Conservation (phyloP, 2,113 vertebrate species). For the Lagenorhynchus albirostris region DNA sequence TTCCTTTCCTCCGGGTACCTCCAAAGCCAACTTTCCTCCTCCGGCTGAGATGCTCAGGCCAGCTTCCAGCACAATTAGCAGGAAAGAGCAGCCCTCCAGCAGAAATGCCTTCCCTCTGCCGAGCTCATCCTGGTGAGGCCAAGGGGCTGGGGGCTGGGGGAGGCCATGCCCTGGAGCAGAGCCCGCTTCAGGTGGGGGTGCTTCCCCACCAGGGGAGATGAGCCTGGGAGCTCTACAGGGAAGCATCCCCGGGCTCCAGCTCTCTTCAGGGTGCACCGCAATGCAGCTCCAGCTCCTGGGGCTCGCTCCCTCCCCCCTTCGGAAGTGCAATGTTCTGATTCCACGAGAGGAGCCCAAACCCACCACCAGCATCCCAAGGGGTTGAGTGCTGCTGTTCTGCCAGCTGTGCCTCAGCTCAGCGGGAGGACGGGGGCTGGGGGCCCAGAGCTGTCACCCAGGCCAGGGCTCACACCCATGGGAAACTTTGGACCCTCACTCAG, state of each 20-base stretch:
- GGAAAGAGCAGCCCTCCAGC: neutral
- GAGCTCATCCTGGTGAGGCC: neutral
- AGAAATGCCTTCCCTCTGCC: neutral
- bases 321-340: neutral
- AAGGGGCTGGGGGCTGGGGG: neutral
- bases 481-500: slow-evolving; percentile 28
- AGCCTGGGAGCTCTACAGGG: neutral
- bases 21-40: slow-evolving; percentile 68
- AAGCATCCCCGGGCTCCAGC: neutral
- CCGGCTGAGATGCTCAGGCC: neutral
- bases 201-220: neutral
- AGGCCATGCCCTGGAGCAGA: neutral
- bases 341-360: neutral
- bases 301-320: neutral
- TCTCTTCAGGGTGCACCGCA: slow-evolving; percentile 32
- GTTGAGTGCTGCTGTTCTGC: neutral
- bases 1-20: slow-evolving; percentile 69
- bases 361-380: too few species aligned
- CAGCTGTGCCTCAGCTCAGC: neutral
- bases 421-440: neutral
- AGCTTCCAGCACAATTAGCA: slow-evolving; percentile 48
- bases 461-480: neutral
- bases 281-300: neutral
- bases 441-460: neutral
- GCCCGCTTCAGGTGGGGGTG: neutral